A percentile compares a stretch with the other conserved stretches of the same genome.
Conservation (phyloP, 2,888 invertebrate species). For the Troilus luridus region DNA sequence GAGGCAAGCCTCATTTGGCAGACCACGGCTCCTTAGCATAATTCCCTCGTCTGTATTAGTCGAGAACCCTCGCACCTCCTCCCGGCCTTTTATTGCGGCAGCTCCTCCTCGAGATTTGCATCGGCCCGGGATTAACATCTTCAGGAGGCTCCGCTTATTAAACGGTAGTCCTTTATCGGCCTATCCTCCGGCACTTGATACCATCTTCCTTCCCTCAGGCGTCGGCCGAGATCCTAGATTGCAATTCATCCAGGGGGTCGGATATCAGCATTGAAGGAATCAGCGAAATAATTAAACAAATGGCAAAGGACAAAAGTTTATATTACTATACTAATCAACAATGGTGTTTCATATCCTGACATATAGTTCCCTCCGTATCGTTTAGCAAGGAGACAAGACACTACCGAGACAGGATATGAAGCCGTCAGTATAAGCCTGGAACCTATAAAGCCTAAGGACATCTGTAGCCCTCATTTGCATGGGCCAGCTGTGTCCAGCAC, state of each 20-base stretch:
- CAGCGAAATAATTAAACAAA: not conserved
- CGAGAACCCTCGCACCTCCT: slow-evolving; percentile 35
- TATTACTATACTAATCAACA: not conserved
- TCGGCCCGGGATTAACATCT: slow-evolving; percentile 40
- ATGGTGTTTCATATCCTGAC: not conserved
- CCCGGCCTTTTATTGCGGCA: slow-evolving; percentile 10
- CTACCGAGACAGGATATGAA: not conserved
- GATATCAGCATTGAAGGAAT: not conserved
- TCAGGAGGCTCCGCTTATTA: slow-evolving; percentile 45
- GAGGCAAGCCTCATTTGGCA: slow-evolving; percentile 42
- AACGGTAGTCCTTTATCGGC: slow-evolving; percentile 47
- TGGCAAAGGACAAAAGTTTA: not conserved
- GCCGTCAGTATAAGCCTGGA: not conserved
- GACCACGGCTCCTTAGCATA: slow-evolving; percentile 56
- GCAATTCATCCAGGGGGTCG: not conserved
- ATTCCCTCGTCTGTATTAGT: slow-evolving; percentile 56
- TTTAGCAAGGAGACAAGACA: not conserved
- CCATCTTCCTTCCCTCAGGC: slow-evolving; percentile 17
- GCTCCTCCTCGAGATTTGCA: slow-evolving; percentile 51
- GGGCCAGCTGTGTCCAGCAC: slow-evolving; percentile 47
- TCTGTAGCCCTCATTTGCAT: slow-evolving; percentile 51
- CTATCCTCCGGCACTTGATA: slow-evolving; percentile 39
- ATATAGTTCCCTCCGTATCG: not conserved
- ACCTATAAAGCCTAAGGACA: slow-evolving; percentile 26
- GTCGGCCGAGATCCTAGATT: not conserved